These are phyloP conservation scores for Anthoscopus minutus DNA, from an alignment of 2,113 vertebrate genomes.

Conservation along the genomic window DNA sequence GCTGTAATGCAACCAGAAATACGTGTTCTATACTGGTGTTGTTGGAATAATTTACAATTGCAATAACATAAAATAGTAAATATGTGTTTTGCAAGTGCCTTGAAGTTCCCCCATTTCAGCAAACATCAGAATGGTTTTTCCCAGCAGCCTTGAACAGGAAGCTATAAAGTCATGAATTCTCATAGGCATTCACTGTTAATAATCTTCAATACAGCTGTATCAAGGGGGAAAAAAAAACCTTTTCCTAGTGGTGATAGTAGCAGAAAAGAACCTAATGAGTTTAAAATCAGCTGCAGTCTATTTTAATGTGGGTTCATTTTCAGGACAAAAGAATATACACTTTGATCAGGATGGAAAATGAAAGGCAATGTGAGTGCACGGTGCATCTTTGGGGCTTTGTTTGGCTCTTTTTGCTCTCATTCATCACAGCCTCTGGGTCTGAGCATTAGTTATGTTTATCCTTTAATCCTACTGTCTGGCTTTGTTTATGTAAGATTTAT, in stretches of 20 bases:
- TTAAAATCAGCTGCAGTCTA: neutral
- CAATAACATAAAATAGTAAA: neutral
- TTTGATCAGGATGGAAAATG: neutral
- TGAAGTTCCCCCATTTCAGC: neutral
- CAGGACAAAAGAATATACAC: accelerated
- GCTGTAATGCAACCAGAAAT: neutral
- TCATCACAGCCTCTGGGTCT: neutral
- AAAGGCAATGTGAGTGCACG: neutral
- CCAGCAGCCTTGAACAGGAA: neutral
- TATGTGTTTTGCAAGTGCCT: neutral
- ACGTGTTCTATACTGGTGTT: neutral
- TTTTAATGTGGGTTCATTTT: neutral
- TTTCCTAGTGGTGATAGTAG: neutral
- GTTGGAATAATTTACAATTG: neutral
- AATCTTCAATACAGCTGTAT: neutral
- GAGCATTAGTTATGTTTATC: constrained; percentile 48
- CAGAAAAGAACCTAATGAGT: neutral
- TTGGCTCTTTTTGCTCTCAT: neutral
- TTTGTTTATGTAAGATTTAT: constrained; percentile 43
- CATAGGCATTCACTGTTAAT: neutral
- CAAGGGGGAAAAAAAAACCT: neutral
- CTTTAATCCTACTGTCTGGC: constrained; percentile 52
- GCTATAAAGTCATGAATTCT: neutral
- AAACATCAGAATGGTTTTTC: neutral
- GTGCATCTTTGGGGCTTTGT: neutral